These are phyloP conservation scores for Tachystola acroxantha DNA, from an alignment of 2,888 invertebrate species.

Conservation along the genomic window DNA sequence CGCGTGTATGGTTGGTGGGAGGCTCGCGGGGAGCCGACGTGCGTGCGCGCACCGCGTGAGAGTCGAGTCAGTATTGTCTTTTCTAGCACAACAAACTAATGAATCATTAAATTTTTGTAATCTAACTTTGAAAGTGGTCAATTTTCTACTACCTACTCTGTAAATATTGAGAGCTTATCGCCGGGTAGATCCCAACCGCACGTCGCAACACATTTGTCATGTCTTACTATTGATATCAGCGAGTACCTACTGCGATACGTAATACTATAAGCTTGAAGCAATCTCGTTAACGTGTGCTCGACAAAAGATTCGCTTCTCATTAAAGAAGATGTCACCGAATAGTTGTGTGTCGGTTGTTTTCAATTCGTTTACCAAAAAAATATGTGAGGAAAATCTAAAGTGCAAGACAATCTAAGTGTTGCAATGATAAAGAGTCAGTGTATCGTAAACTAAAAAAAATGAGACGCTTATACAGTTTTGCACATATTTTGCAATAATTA, in stretches of 20 bases:
- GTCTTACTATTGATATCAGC: conserved; percentile 50
- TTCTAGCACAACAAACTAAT: conserved; percentile 65
- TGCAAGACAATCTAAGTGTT: conserved; percentile 66
- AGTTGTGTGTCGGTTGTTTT: conserved; percentile 70
- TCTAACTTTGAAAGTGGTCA: conserved; percentile 73
- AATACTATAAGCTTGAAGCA: conserved; percentile 66
- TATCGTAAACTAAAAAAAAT: conserved; percentile 67
- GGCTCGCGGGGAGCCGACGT: conserved; percentile 12
- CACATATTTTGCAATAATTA: conserved; percentile 74
- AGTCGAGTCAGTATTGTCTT: conserved; percentile 54
- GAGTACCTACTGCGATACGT: conserved; percentile 57
- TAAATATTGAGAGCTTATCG: conserved; percentile 76
- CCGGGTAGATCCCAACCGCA: conserved; percentile 70
- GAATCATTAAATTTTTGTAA: conserved; percentile 62
- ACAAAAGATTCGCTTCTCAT: conserved; percentile 53
- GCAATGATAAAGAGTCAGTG: conserved; percentile 66
- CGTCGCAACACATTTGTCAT: conserved; percentile 63
- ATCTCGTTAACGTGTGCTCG: conserved; percentile 58
- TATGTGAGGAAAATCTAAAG: conserved; percentile 45
- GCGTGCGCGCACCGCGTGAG: conserved; percentile 20
- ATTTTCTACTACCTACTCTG: conserved; percentile 75
- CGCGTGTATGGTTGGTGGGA: conserved; percentile 11
- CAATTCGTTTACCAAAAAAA: conserved; percentile 54
- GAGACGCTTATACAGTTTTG: conserved; percentile 74
- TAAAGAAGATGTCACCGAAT: conserved; percentile 63